These are phyloP conservation scores for Crocodylus rhombifer DNA, from an alignment of 2,797 vertebrate species.

Conservation along the genomic window DNA sequence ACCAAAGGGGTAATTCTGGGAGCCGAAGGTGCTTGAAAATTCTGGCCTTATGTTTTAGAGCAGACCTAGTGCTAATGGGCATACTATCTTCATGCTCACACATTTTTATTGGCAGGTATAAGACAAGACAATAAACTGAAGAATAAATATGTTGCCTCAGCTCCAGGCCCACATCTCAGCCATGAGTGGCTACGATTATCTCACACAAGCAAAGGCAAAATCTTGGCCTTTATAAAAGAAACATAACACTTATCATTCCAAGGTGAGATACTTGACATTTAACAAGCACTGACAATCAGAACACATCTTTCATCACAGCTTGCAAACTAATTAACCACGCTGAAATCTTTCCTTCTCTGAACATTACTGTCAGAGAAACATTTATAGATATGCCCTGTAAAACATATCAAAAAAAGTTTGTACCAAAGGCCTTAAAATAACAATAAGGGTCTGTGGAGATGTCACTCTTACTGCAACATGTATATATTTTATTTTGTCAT, in stretches of 20 bases:
- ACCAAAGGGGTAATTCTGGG: not conserved
- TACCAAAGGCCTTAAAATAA: slow-evolving; percentile 15
- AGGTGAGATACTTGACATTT: not conserved
- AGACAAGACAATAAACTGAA: not conserved
- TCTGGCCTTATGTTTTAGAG: not conserved
- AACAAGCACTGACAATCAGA: slow-evolving; percentile 12
- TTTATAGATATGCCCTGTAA: slow-evolving; percentile 9
- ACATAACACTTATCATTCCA: not conserved
- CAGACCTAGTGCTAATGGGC: not conserved
- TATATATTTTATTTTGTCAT: not conserved
- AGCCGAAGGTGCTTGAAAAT: not conserved
- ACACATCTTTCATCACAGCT: slow-evolving; percentile 33
- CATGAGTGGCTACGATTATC: not conserved
- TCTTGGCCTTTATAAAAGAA: slow-evolving; percentile 47
- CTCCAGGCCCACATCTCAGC: not conserved
- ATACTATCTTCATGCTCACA: not conserved
- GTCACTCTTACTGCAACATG: not conserved
- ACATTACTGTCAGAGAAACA: slow-evolving; percentile 33
- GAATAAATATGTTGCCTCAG: rapidly evolving
- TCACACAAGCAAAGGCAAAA: slow-evolving; percentile 1
- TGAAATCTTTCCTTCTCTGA: not conserved
- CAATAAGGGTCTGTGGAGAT: not conserved
- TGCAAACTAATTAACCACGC: slow-evolving; percentile 35
- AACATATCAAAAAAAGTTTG: slow-evolving; percentile 45
- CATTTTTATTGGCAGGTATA: not conserved